Base-by-base conservation (phyloP, 2,113 vertebrate genomes). In the Mus musculus region DNA sequence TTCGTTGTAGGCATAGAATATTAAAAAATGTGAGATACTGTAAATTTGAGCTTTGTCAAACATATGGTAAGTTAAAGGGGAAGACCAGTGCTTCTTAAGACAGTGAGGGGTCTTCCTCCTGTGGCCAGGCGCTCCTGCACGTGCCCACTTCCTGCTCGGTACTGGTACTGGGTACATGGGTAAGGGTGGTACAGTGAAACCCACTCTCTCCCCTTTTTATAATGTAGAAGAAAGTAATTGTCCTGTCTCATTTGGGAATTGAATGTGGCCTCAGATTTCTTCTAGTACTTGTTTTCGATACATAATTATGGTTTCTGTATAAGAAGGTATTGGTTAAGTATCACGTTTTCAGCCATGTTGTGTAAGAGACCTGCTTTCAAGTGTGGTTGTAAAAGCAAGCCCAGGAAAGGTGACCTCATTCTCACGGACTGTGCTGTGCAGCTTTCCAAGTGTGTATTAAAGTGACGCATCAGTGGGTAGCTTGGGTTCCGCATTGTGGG, bases 1-100 rank as follows among this genome's bases (percentile, higher is more conserved):
- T 0, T 1, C 87, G 39, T 89, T 92, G 42, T 17, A 81, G 82
- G 92, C 67, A 69, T 42, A 72, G 59, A 8, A 84, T 94, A 65
- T 46, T 78, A n/a, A 82, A n/a, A 82, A 91, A 88, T 95, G 82
- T 90, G 90, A 94, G 93, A 33, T 61, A 77, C 14, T 92, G 77
- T 49, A 95, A 89, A 92, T 95, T 85, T 97, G 95, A 94, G 95
- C 92, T 98, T 97, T 97, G 94, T 97, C 90, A 96, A 96, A 91
- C 96, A 89, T 87, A 59, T 46, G 59, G 96, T 97, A 97, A 98
- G 88, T 95, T 1, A 20, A 96, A 90, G 84, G 87, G 71, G 91
- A 80, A 88, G 59, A 65, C 49, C 81, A 95, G 94, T 54, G 92
- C 80, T 96, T 97, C 49, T 96, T 90, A 56, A 24, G 30, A 94